phyloP scores from a whole-genome alignment of 2,888 invertebrate genomes.

The Drosophila testacea region DNA sequence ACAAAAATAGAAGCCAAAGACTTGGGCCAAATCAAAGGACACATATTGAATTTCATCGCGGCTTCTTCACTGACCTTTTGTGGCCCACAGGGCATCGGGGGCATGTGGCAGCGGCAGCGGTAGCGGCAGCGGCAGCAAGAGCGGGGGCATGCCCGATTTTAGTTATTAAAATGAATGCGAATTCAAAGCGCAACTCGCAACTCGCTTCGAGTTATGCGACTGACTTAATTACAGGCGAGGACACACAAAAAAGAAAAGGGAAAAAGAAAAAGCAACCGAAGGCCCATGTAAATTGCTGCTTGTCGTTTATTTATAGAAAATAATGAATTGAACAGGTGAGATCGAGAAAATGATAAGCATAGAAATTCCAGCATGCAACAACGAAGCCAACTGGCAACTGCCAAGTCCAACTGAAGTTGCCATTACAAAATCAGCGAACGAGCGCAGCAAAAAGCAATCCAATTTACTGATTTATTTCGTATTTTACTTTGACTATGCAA shows the following conservation, averaged over 20 bases:
- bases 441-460: slow-evolving; percentile 75
- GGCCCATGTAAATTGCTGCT: slow-evolving; percentile 71
- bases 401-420: slow-evolving; percentile 53
- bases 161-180: slow-evolving; percentile 76
- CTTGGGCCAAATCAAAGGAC: slow-evolving; percentile 57
- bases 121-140: slow-evolving; percentile 23
- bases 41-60: slow-evolving; percentile 75
- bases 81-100: slow-evolving; percentile 25
- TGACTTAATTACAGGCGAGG: slow-evolving; percentile 67
- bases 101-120: slow-evolving; percentile 2
- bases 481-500: slow-evolving; percentile 80
- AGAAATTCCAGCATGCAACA: slow-evolving; percentile 78
- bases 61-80: slow-evolving; percentile 61
- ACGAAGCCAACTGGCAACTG: slow-evolving; percentile 34
- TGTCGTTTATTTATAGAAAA: slow-evolving; percentile 80
- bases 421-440: slow-evolving; percentile 69
- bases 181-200: slow-evolving; percentile 48
- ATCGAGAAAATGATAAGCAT: slow-evolving; percentile 81
- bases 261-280: slow-evolving; percentile 8
- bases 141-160: slow-evolving; percentile 39
- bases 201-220: slow-evolving; percentile 52
- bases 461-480: slow-evolving; percentile 82
- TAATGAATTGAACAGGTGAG: slow-evolving; percentile 82
- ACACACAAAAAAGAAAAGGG: neutral
- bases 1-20: slow-evolving; percentile 40